These are phyloP conservation scores for Neodon shergylaensis DNA, from an alignment of 2,113 vertebrate species.

Conservation along the genomic window DNA sequence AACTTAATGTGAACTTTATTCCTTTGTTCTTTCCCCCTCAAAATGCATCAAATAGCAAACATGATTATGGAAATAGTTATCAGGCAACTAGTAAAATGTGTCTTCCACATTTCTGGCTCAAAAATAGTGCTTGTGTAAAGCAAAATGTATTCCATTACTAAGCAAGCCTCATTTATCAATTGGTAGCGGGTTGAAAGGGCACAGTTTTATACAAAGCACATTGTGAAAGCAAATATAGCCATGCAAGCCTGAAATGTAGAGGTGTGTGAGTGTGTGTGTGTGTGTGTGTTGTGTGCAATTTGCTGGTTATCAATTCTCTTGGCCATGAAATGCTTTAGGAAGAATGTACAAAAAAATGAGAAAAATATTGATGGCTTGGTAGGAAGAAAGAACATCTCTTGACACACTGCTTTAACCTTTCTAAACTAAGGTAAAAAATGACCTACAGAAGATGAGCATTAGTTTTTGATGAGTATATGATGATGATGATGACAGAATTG, in stretches of 20 bases:
- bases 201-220: background rate
- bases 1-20: slow-evolving; percentile 10
- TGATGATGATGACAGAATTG: background rate
- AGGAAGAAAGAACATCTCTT: background rate
- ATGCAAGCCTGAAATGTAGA: background rate
- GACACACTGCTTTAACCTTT: background rate
- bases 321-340: background rate
- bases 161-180: background rate
- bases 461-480: background rate
- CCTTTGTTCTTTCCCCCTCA: background rate
- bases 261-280: background rate
- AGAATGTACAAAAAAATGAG: background rate
- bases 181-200: background rate
- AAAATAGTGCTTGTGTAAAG: slow-evolving; percentile 13
- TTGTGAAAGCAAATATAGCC: background rate
- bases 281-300: background rate
- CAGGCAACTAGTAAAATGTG: background rate
- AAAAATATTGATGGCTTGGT: background rate
- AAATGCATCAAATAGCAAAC: background rate
- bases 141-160: slow-evolving; percentile 6
- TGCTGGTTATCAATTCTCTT: background rate
- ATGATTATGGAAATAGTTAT: background rate
- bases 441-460: background rate
- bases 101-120: background rate
- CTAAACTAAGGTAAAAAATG: background rate